Evolutionary conservation across 2,888 invertebrate species (phyloP), one percentile per base, ranked within the genome.

Genomic region (Drosophila gaucha): DNA sequence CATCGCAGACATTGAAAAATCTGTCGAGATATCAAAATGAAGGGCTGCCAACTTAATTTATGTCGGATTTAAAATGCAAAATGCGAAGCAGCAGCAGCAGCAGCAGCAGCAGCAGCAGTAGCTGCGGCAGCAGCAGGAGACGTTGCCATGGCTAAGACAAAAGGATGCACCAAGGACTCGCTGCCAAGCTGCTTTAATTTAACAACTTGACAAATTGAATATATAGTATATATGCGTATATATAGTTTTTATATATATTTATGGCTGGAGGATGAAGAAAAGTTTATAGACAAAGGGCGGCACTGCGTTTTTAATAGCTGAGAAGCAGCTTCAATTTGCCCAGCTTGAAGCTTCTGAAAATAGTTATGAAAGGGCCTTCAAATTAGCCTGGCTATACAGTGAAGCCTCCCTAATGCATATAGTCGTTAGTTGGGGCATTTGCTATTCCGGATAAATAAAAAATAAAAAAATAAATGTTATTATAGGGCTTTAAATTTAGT

Each of bases 121-220:
- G 10, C 6, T 10, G 30, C 6, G 9, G 22, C 26, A 36, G 20
- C 16, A 43, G 22, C 14, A 36, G 22, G 22, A 28, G 12, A 10
- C 24, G 26, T 54, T 28, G 14, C 39, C 31, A 41, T 10, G 41
- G 18, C 60, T 20, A 62, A 31, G 47, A 62, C 59, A 60, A 46
- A 60, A 44, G 62, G 22, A 24, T 28, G 57, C 46, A 10, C 6
- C 38, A 39, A 20, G 39, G 24, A 41, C 6, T 26, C 38, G 36
- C 14, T 36, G 39, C 26, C 52, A 70, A 80, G 59, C 50, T 68
- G 56, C 64, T 63, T 71, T 68, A 65, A 87, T 83, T 87, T 74
- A 67, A 67, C 72, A 78, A 62, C 60, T 80, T 88, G 88, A 83
- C 80, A 83, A 88, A 88, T 88, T 88, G 83, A 86, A 86, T 86